Conservation (phyloP, 2,888 invertebrate genomes). For the Criorhina ranunculi region DNA sequence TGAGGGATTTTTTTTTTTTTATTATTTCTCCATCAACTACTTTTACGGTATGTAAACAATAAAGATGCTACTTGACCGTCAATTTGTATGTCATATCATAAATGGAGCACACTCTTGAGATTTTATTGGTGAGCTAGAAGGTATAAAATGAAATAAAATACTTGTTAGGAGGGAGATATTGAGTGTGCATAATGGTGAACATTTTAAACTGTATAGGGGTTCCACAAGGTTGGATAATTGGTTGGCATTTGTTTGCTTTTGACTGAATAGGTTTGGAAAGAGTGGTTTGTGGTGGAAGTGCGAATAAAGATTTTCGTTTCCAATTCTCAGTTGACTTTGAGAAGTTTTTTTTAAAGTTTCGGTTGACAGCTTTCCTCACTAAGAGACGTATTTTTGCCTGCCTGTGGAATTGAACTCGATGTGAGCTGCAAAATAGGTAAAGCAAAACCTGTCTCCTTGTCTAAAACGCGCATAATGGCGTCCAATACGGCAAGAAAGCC, state of each 20-base stretch:
- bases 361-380: no score
- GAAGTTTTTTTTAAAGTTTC: no score
- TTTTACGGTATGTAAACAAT: constrained; percentile 51
- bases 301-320: not conserved
- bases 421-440: no score
- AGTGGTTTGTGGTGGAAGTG: not conserved
- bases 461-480: no score
- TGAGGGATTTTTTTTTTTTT: constrained; percentile 8
- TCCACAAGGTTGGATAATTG: constrained; percentile 47
- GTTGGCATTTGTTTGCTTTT: not conserved
- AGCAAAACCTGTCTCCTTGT: no score
- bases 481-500: no score
- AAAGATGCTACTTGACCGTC: constrained; percentile 58
- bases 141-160: constrained; percentile 45
- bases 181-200: constrained; percentile 1
- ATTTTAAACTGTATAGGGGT: constrained; percentile 10
- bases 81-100: constrained; percentile 61
- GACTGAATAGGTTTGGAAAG: no score
- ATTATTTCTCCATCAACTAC: constrained; percentile 9
- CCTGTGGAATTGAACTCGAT: no score
- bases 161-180: not conserved
- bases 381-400: no score
- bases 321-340: no score
- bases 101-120: constrained; percentile 53
- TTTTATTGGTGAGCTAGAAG: constrained; percentile 29